phyloP scores from a whole-genome alignment of 2,888 invertebrate genomes.

The Tolmerus cingulatus region DNA sequence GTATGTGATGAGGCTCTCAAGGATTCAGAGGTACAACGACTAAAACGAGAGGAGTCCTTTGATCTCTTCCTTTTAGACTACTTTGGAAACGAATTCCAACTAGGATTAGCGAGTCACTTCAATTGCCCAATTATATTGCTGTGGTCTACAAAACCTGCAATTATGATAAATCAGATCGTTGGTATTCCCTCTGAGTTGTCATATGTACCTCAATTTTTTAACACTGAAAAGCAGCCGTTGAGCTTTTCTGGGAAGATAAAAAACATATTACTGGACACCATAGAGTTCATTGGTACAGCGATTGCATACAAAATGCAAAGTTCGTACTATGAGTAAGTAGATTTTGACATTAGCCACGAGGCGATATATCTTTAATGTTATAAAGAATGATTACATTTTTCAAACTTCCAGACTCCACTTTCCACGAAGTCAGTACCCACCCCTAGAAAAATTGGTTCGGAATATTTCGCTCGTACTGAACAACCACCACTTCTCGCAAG shows the following conservation, averaged over 20 bases:
- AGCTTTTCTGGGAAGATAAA: constrained; percentile 51
- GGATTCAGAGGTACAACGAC: constrained; percentile 50
- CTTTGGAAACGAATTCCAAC: constrained; percentile 56
- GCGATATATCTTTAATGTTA: background rate
- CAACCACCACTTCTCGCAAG: constrained; percentile 59
- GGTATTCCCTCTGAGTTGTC: constrained; percentile 55
- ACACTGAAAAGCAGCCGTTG: constrained; percentile 48
- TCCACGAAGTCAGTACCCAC: constrained; percentile 52
- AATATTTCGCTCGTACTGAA: constrained; percentile 58
- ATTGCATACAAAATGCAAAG: background rate
- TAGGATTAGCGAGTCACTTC: constrained; percentile 59
- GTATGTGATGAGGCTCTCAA: constrained; percentile 42
- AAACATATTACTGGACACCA: constrained; percentile 52
- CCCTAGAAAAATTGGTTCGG: constrained; percentile 52
- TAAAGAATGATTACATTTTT: constrained; percentile 1
- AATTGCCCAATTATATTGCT: constrained; percentile 55
- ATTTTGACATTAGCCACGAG: background rate
- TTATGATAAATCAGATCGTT: constrained; percentile 54
- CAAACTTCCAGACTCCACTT: constrained; percentile 52
- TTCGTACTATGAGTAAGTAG: constrained; percentile 5
- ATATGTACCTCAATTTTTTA: constrained; percentile 53
- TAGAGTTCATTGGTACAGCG: constrained; percentile 49
- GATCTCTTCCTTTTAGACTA: constrained; percentile 58
- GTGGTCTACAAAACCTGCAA: constrained; percentile 53
- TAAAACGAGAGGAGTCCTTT: constrained; percentile 52